These are phyloP conservation scores for Papilio machaon DNA, from an alignment of 1,140 invertebrate species.

Conservation along the genomic window DNA sequence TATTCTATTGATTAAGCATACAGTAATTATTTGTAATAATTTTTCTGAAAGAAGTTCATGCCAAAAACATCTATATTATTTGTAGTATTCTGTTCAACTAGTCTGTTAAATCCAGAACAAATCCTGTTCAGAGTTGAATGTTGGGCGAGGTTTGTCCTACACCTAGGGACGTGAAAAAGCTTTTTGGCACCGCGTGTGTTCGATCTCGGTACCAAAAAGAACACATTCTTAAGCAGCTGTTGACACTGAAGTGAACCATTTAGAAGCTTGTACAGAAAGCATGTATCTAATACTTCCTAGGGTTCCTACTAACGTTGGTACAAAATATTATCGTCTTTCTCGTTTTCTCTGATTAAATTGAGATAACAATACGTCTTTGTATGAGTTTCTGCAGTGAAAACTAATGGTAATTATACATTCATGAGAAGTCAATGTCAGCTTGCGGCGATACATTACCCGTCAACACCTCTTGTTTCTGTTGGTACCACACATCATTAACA, in stretches of 20 bases:
- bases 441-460: slow-evolving; percentile 39
- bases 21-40: no score
- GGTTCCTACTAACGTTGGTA: no score
- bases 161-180: not conserved
- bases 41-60: no score
- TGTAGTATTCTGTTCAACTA: no score
- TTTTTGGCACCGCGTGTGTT: not conserved
- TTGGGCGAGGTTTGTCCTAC: not conserved
- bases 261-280: not conserved
- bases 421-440: not conserved
- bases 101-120: no score
- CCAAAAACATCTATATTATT: no score
- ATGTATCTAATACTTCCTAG: not conserved
- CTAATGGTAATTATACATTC: not conserved
- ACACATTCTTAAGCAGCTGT: not conserved
- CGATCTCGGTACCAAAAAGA: not conserved
- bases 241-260: not conserved
- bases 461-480: slow-evolving; percentile 40
- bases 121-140: no score
- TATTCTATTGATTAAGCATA: no score
- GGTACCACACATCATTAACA: slow-evolving; percentile 48
- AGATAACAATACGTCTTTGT: no score
- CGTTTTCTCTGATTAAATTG: no score
- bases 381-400: not conserved
- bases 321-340: no score